A percentile compares a stretch with the other conserved stretches of the same genome.
These are phyloP conservation scores for Caenorhabditis auriculariae DNA, from an alignment of 2,888 invertebrate genomes.

Conservation along the genomic window DNA sequence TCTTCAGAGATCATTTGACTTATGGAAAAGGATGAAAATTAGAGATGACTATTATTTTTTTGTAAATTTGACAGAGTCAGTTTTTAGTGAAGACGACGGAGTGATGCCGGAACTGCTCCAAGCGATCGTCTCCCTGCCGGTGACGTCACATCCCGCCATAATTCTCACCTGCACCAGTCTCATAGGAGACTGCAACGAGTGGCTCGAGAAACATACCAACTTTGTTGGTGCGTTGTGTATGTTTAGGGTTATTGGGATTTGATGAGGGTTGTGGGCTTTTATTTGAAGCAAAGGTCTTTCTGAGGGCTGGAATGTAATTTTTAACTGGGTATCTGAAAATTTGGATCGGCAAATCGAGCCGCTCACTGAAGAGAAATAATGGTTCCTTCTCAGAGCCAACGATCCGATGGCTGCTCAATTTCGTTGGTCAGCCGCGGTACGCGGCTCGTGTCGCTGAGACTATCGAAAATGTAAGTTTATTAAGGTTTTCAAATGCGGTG, in stretches of 20 bases:
- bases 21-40: too few relatives aligned
- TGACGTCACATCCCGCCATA: constrained; percentile 81
- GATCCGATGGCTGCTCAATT: constrained; percentile 39
- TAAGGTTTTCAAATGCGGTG: not conserved
- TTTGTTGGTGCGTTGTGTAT: constrained; percentile 70
- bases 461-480: constrained; percentile 34
- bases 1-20: not conserved
- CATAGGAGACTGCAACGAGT: constrained; percentile 76
- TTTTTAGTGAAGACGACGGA: constrained; percentile 80
- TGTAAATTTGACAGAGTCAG: constrained; percentile 12
- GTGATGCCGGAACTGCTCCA: constrained; percentile 90
- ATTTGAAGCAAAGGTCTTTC: not conserved
- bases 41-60: too few relatives aligned
- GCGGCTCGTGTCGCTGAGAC: constrained; percentile 26
- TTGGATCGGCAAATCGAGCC: too few relatives aligned
- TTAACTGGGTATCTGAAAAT: too few relatives aligned
- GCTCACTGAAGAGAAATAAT: too few relatives aligned
- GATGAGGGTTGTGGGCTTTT: not conserved
- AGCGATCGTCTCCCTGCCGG: constrained; percentile 82
- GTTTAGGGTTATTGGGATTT: not conserved
- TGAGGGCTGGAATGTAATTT: too few relatives aligned
- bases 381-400: constrained; percentile 43
- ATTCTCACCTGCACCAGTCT: constrained; percentile 77
- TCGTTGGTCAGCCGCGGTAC: constrained; percentile 21
- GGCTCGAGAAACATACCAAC: constrained; percentile 85